Evolutionary conservation across 2,888 invertebrate species (phyloP), one percentile per base, ranked within the genome.

Genomic region (Heliconius sara): DNA sequence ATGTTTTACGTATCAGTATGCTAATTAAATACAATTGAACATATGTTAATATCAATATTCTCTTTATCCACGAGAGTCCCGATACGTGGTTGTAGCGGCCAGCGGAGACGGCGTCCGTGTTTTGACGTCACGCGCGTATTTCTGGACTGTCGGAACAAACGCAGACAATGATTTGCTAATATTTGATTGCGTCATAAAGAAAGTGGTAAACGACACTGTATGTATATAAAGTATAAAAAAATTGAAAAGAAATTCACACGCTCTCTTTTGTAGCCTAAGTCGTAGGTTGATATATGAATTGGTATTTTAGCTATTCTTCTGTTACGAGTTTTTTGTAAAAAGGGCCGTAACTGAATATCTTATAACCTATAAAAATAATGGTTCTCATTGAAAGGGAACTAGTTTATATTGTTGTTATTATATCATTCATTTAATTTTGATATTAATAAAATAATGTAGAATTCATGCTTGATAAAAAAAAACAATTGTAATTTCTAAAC

Each of bases 141-240:
- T 83, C 79, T 82, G 83, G 71, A 68, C 83, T 74, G 75, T 82
- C 81, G 81, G 80, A 25, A 77, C 82, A 81, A 83, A 81, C 74
- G 66, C 79, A 73, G 66, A 80, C 70, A 79, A 81, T 83, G 81
- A 83, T 82, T 83, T 83, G 82, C 75, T 43, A 25, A 57, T 80
- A 78, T 82, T 83, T 52, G 74, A 78, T 75, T 71, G 79, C 80
- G 81, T 81, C 81, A 79, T 68, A 70, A 25, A 27, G 52, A 34
- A 74, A 70, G 27, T 73, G 34, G 57, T 9, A 34, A 73, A 34
- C 12, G 57, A 72, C 30, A 7, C 13, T 57, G 30, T 27, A 43
- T 19, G 13, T 25, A 34, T 34, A 9, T 34, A 47, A 27, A 34
- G 12, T n/a, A n/a, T 13, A 27, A 27, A 47, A 27, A 70, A 70